These are phyloP conservation scores for Burhinus bistriatus DNA, from an alignment of 2,113 vertebrate genomes.

Conservation along the genomic window DNA sequence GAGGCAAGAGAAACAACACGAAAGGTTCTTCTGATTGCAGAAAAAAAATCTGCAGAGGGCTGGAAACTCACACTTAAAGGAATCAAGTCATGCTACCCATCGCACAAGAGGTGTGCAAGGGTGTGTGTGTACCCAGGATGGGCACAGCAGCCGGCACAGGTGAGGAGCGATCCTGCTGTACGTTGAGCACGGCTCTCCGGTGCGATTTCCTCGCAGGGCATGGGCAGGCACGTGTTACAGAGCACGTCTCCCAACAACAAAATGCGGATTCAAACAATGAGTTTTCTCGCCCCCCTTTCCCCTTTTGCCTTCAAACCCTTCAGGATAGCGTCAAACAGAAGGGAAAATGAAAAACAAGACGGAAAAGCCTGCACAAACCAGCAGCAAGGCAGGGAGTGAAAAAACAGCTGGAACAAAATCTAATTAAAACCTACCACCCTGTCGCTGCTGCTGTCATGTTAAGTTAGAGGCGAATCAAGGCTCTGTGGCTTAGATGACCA, in stretches of 20 bases:
- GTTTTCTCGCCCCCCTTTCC: not conserved
- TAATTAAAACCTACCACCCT: not conserved
- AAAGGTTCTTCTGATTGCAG: not conserved
- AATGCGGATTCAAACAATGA: not conserved
- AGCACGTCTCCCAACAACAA: not conserved
- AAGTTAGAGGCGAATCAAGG: not conserved
- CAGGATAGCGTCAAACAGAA: not conserved
- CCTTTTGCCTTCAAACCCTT: not conserved
- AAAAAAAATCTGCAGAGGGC: not conserved
- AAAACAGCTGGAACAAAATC: not conserved
- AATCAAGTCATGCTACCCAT: accelerated
- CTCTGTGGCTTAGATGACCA: not conserved
- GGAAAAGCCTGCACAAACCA: not conserved
- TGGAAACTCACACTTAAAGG: not conserved
- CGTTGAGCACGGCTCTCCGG: not conserved
- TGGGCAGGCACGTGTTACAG: accelerated
- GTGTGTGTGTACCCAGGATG: not conserved
- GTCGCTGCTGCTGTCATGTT: not conserved
- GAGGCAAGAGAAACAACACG: not conserved
- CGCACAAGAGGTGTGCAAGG: not conserved
- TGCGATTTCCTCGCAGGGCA: accelerated
- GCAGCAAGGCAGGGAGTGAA: not conserved
- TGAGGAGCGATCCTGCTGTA: not conserved
- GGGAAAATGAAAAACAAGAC: not conserved
- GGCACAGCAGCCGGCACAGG: not conserved